Evolutionary conservation across 2,888 invertebrate species (phyloP), one percentile per base, ranked within the genome.

Genomic region (Microdon myrmicae): DNA sequence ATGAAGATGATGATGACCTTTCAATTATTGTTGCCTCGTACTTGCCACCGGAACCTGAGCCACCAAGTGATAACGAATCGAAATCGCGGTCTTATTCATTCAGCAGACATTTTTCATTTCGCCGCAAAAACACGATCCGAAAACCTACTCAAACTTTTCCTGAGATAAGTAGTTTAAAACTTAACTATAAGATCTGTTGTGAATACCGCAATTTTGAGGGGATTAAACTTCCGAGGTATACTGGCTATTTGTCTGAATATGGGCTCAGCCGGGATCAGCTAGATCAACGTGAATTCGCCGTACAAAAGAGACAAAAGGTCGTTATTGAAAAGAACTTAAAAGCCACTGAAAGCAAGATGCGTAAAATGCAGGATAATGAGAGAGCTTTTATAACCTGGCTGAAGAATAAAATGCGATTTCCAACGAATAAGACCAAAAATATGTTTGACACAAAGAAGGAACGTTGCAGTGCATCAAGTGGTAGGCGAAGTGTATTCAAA

Each of bases 381-480:
- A 74, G 79, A 26, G 82, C 83, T 29, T 84, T 84, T 51, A 81
- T 81, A 32, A 82, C 81, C 20, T 84, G 84, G 84, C 72, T 84
- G 35, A 81, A 81, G 66, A 78, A 77, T 49, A 80, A 80, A 70
- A 78, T 79, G 77, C 74, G 77, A 3, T 77, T 74, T 66, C 78
- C 79, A 16, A 76, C 76, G 10, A 79, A 79, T 53, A 76, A 77
- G 56, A 78, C 78, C 0, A 75, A 74, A 28, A 79, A 79, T 55
- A 79, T 79, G 79, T 79, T 79, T 32, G 79, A 79, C 67, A 72
- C 75, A 3, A 64, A 64, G n/a, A 74, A 72, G 10, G 31, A 69
- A 0, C 54, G 23, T n/a, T 31, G 67, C 4, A 70, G 68, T 7
- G 66, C 56, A 3, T 69, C 69, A 2, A 71, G 68, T 2, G 48